phyloP scores from a whole-genome alignment of 2,888 invertebrate genomes.

The Galerucella nymphaeae region DNA sequence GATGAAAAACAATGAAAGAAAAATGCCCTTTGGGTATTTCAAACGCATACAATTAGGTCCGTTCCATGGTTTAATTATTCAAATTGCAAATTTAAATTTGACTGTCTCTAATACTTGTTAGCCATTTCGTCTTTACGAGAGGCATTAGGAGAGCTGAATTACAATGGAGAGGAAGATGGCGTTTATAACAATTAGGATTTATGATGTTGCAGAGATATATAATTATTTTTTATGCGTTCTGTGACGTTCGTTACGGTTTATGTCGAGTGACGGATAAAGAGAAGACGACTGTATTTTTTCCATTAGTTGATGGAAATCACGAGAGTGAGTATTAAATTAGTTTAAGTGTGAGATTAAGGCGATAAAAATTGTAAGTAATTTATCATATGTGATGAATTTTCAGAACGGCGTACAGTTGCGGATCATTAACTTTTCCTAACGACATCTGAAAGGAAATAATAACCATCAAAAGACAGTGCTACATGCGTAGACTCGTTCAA shows the following conservation, averaged over 20 bases:
- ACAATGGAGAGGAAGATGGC: constrained; percentile 8
- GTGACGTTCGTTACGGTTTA: neutral
- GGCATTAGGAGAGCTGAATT: constrained; percentile 26
- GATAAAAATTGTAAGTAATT: neutral
- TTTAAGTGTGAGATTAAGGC: neutral
- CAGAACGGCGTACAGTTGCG: too few species aligned
- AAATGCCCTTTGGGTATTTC: constrained; percentile 47
- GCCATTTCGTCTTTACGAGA: constrained; percentile 27
- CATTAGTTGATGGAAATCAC: neutral
- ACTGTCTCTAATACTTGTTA: constrained; percentile 44
- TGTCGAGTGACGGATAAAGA: neutral
- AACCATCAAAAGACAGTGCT: too few species aligned
- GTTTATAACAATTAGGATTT: constrained; percentile 20
- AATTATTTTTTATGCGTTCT: constrained; percentile 12
- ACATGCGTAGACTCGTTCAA: too few species aligned
- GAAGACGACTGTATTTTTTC: neutral
- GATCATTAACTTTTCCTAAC: too few species aligned
- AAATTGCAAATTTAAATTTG: constrained; percentile 50
- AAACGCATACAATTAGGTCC: constrained; percentile 50
- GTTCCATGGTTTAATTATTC: constrained; percentile 50
- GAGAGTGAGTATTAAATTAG: neutral
- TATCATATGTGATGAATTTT: too few species aligned
- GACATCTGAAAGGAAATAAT: too few species aligned
- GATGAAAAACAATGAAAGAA: constrained; percentile 48
- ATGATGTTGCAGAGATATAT: constrained; percentile 8